A percentile compares a stretch with the other conserved stretches of the same genome.
Conservation (phyloP, 2,113 vertebrate species). For the Pygoscelis antarcticus region DNA sequence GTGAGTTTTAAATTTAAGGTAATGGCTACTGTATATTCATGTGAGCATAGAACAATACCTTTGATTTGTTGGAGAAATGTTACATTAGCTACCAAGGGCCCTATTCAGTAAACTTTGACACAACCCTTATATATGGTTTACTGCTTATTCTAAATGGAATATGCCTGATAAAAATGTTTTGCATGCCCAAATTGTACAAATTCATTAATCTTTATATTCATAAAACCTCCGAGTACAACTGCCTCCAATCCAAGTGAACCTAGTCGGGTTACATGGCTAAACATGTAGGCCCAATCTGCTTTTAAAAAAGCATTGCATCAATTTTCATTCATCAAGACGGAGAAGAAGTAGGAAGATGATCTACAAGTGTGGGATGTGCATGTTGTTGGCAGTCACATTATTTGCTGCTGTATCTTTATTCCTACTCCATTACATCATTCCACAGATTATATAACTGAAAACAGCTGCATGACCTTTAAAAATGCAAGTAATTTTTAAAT, state of each 20-base stretch:
- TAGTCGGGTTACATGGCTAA: not conserved
- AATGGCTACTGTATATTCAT: constrained; percentile 84
- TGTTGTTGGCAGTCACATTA: not conserved
- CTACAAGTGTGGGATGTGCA: not conserved
- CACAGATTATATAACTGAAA: not conserved
- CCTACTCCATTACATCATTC: not conserved
- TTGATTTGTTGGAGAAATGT: constrained; percentile 81
- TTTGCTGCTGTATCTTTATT: not conserved
- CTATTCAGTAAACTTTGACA: constrained; percentile 80
- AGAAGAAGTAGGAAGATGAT: not conserved
- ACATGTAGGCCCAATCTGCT: not conserved
- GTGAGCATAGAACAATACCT: constrained; percentile 77
- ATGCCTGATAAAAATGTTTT: constrained; percentile 70
- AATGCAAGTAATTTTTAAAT: not conserved
- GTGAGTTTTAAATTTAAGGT: constrained; percentile 83
- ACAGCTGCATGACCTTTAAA: constrained; percentile 25
- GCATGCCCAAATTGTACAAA: constrained; percentile 73
- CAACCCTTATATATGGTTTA: constrained; percentile 74
- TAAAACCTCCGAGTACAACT: constrained; percentile 21
- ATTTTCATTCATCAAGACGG: not conserved
- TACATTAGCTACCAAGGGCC: constrained; percentile 77
- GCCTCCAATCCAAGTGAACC: not conserved
- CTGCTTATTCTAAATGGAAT: constrained; percentile 70
- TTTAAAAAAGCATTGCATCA: not conserved
- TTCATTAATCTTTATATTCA: constrained; percentile 62